Evolutionary conservation across 2,888 invertebrate genomes (phyloP), one percentile per base, ranked within the genome.

Genomic region (Caenorhabditis sp.): DNA sequence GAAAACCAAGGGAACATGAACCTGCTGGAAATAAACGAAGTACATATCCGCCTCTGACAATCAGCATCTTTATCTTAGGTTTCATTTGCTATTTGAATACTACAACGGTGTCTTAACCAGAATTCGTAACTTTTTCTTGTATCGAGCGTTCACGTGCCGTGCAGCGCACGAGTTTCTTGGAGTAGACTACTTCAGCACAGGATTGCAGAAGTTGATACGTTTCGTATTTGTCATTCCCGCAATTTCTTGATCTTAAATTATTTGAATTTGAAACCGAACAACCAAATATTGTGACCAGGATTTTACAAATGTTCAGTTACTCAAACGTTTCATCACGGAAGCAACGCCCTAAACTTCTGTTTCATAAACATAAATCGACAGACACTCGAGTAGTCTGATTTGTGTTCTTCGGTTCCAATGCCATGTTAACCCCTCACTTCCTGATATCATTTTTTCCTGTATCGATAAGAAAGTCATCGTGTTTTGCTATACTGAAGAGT

Each of bases 151-250:
- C 0, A 26, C 37, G 44, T 76, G 60, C 13, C 35, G 32, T 61
- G 60, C 44, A 13, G 40, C n/a, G 24, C 67, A 40, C 13, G 53
- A 61, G 37, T 67, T 61, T 15, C 20, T 2, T 26, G 68, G 60
- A 44, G 50, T 61, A 53, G 37, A 61, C 61, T 76, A n/a, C n/a
- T 67, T 53, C 61, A 37, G 47, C 67, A 60, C 22, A 22, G n/a
- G n/a, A n/a, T n/a, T n/a, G 22, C 26, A 65, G 37, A 13, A 65
- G 65, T 60, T 60, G 76, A 51, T 44, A 67, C 51, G 67, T 61
- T 74, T 74, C 60, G 61, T 67, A 61, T 61, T 61, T 76, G 67
- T 76, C 67, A 76, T 22, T 60, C 22, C 67, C 58, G 22, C 67
- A 51, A 24, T 67, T 67, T 74, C 55, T 50, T 32, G 67, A 55